A percentile compares a stretch with the other conserved stretches of the same genome.
phyloP scores from a whole-genome alignment of 2,113 vertebrate species.

The Cairina moschata region DNA sequence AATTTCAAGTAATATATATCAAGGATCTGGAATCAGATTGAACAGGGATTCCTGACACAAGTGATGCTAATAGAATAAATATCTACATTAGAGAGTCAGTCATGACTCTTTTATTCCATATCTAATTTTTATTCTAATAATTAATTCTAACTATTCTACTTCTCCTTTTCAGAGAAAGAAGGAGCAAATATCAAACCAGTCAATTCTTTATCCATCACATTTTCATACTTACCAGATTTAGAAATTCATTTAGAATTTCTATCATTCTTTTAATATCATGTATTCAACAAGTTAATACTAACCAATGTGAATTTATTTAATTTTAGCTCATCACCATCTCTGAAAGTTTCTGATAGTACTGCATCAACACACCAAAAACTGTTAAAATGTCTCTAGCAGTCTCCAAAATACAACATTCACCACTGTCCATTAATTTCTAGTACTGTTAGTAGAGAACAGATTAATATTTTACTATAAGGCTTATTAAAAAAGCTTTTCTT shows the following conservation, averaged over 20 bases:
- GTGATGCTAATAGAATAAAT: neutral
- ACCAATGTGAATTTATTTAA: neutral
- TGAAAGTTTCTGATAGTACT: neutral
- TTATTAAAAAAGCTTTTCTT: neutral
- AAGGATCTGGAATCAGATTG: neutral
- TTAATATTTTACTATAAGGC: neutral
- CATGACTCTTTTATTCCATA: neutral
- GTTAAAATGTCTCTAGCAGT: neutral
- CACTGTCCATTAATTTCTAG: neutral
- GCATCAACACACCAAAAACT: neutral
- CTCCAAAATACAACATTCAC: neutral
- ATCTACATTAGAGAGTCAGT: fast-evolving
- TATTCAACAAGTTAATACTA: neutral
- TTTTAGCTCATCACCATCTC: neutral
- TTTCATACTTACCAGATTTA: neutral
- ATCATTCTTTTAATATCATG: neutral
- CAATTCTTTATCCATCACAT: neutral
- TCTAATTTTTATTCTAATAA: too few species aligned
- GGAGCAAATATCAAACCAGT: neutral
- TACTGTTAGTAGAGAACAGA: fast-evolving
- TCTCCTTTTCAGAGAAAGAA: neutral
- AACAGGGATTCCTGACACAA: neutral
- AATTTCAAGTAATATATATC: neutral
- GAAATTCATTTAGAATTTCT: neutral
- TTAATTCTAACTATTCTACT: too few species aligned